Evolutionary conservation across 64 coral and sea anemone species (phyloP), one percentile per base, ranked within the genome.

Genomic region (Montipora sp.): DNA sequence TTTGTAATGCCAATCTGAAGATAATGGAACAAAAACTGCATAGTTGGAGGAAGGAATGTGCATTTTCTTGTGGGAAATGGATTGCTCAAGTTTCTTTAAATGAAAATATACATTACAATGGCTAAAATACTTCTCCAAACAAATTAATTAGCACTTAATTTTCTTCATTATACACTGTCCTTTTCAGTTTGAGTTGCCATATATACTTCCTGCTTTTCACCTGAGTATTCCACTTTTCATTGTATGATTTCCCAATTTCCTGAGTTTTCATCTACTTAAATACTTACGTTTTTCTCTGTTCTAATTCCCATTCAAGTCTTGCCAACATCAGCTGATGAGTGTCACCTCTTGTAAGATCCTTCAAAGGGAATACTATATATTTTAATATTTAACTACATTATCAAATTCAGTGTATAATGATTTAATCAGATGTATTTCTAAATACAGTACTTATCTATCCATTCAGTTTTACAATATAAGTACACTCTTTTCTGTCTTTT

Each of bases 221-320:
- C 36, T 36, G 36, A 36, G 36, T 36, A 36, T 36, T 36, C 36
- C 36, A 36, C 36, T 36, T 36, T 36, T 36, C 36, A 36, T 2
- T 36, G 36, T 36, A 2, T 36, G 36, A 36, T 36, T 36, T 36
- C 36, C 36, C 36, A 36, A 36, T 68, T 13, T 68, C 13, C 18
- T 13, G 4, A 63, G 8, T 14, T 12, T 63, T 3, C 60, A 0
- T 63, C 3, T 14, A 14, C 13, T 11, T 63, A 12, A 15, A 71
- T 71, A 21, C 23, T n/a, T 94, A 99, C 98, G 89, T 94, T 89
- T 94, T 94, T 83, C 98, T 92, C 49, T 99, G 94, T 53, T 96
- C 88, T 27, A 99, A 67, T 77, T 99, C 98, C 98, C 98, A 99
- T 74, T 94, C 98, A 75, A 99, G 80, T 92, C 98, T 99, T 27